A percentile compares a stretch with the other conserved stretches of the same genome.
phyloP scores from a whole-genome alignment of 2,797 vertebrate species.

The Tokudaia muenninki region DNA sequence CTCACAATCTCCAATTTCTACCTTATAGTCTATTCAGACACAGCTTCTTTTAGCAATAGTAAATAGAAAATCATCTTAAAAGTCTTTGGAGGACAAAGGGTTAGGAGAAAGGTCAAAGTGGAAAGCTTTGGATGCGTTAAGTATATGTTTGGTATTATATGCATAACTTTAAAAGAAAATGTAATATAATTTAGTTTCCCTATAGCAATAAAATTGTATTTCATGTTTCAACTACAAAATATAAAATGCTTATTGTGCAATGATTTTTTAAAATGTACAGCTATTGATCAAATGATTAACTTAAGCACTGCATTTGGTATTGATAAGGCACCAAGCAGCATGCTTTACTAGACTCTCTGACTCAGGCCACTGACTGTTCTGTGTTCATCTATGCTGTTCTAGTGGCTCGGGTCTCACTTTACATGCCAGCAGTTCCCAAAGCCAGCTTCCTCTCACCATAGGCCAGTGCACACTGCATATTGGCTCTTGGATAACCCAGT shows the following conservation, averaged over 20 bases:
- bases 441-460: conserved; percentile 26
- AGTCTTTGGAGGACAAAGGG: background rate
- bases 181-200: conserved; percentile 33
- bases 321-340: background rate
- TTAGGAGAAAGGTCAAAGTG: conserved; percentile 11
- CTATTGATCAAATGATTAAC: conserved; percentile 52
- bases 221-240: conserved; percentile 50
- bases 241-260: conserved; percentile 57
- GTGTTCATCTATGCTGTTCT: background rate
- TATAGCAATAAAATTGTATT: conserved; percentile 54
- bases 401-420: background rate
- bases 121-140: background rate
- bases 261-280: conserved; percentile 42
- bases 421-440: background rate
- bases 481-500: conserved; percentile 2
- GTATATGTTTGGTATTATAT: background rate
- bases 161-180: conserved; percentile 39
- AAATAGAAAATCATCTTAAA: conserved; percentile 42
- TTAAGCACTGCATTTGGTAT: conserved; percentile 25
- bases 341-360: background rate
- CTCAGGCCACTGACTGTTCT: background rate
- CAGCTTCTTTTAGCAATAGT: background rate
- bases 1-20: conserved; percentile 7
- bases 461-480: background rate
- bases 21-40: background rate